These are phyloP conservation scores for Decapterus maruadsi DNA, from an alignment of 2,797 vertebrate genomes.

Conservation along the genomic window DNA sequence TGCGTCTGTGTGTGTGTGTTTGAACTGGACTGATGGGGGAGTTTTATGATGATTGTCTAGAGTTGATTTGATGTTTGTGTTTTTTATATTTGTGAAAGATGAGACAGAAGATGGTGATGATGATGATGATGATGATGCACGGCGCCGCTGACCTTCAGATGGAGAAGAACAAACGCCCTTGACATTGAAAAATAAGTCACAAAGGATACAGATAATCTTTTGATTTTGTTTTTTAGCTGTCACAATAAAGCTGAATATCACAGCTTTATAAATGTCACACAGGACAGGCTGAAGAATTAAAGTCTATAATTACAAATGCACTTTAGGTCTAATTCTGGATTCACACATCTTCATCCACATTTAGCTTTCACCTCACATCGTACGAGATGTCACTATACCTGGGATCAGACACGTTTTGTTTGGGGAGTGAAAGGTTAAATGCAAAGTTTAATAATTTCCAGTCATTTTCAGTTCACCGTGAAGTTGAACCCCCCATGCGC, in stretches of 20 bases:
- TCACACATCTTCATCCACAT: not conserved
- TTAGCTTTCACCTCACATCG: not conserved
- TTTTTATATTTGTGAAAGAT: slow-evolving; percentile 21
- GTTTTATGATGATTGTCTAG: slow-evolving; percentile 40
- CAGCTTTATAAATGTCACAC: not conserved
- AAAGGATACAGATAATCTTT: slow-evolving; percentile 7
- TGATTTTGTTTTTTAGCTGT: not conserved
- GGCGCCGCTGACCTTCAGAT: slow-evolving; percentile 66
- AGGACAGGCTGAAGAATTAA: not conserved
- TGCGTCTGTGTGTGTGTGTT: slow-evolving; percentile 41
- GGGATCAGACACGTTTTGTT: slow-evolving; percentile 13
- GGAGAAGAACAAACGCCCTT: slow-evolving; percentile 31
- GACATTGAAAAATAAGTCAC: slow-evolving; percentile 48
- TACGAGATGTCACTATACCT: not conserved
- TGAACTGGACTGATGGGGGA: slow-evolving; percentile 51
- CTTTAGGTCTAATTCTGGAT: not conserved
- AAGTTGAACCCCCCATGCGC: slow-evolving; percentile 54
- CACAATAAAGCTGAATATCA: not conserved
- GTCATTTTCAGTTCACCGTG: slow-evolving; percentile 45
- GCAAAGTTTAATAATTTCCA: slow-evolving; percentile 44
- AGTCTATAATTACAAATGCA: not conserved
- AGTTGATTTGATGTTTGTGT: slow-evolving; percentile 24
- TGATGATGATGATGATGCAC: slow-evolving; percentile 20
- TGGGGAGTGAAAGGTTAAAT: slow-evolving; percentile 37
- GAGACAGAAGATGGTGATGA: not conserved